Evolutionary conservation across 2,888 invertebrate species (phyloP), one percentile per base, ranked within the genome.

Genomic region (Latheticus oryzae): DNA sequence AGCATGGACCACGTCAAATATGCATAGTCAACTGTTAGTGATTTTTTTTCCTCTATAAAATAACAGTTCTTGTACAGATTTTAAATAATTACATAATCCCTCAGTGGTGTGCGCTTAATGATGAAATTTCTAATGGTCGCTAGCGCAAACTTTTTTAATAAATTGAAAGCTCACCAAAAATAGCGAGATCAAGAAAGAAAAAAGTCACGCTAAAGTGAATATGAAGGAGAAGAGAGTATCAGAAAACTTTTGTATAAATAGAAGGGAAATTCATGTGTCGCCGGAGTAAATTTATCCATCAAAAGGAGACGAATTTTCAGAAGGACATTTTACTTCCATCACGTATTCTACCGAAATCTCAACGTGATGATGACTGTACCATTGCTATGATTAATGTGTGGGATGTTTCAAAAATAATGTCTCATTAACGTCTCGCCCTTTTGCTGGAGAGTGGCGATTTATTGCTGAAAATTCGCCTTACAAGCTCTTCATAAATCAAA

Each of bases 351-450:
- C 33, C 53, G 54, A 58, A 60, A 63, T 62, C 61, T 62, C 47
- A 12, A 15, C 63, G 54, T 57, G 62, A 64, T 61, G 59, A 62
- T 54, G n/a, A n/a, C n/a, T n/a, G n/a, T 56, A 59, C 65, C 63
- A 60, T n/a, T n/a, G n/a, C n/a, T 63, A 67, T 71, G 73, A 74
- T 73, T 73, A 75, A 74, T 74, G 73, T 67, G 58, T 53, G 66
- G 69, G 67, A 72, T 73, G 73, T 73, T 73, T 73, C 72, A 73
- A 74, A 74, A 74, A 74, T 73, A 74, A 73, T 73, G 74, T 76
- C 76, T 76, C 75, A 75, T 76, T 76, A 76, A 74, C 72, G 74
- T 76, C 75, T 65, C 66, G 66, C 64, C 66, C 67, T 65, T n/a
- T 55, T 47, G 63, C 64, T 65, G 61, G 62, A 62, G 68, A 68